Conservation (phyloP, 1,140 invertebrate species). For the Cherax destructor region DNA sequence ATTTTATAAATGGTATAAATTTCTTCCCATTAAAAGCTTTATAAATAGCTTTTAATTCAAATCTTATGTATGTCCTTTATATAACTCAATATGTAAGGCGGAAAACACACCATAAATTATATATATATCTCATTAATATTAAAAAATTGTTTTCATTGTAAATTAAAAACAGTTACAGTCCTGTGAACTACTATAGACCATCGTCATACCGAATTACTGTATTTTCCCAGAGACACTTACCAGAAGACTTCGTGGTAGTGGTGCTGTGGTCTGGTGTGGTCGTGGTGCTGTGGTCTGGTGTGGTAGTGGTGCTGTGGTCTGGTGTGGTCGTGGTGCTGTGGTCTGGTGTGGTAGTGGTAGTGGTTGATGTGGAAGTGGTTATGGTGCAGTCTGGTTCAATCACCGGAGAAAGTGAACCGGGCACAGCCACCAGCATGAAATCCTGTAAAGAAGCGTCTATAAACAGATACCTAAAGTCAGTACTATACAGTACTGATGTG, state of each 20-base stretch:
- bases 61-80: too few relatives aligned
- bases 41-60: too few relatives aligned
- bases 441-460: background rate
- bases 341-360: background rate
- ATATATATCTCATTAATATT: too few relatives aligned
- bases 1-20: too few relatives aligned
- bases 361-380: slow-evolving; percentile 21
- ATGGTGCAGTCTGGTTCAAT: slow-evolving; percentile 25
- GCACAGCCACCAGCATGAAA: background rate
- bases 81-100: too few relatives aligned
- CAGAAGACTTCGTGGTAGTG: background rate
- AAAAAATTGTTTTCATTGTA: too few relatives aligned
- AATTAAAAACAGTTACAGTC: too few relatives aligned
- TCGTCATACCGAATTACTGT: too few relatives aligned
- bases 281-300: background rate
- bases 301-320: background rate
- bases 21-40: too few relatives aligned
- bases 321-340: background rate
- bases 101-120: too few relatives aligned
- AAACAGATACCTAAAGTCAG: background rate
- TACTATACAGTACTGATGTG: background rate
- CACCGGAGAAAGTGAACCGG: slow-evolving; percentile 7
- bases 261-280: background rate
- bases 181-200: too few relatives aligned
- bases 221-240: too few relatives aligned